Percentiles rank a stretch among this genome's conserved stretches.
These are phyloP conservation scores for Neostethus bicornis DNA, from an alignment of 2,797 vertebrate genomes.

Conservation along the genomic window DNA sequence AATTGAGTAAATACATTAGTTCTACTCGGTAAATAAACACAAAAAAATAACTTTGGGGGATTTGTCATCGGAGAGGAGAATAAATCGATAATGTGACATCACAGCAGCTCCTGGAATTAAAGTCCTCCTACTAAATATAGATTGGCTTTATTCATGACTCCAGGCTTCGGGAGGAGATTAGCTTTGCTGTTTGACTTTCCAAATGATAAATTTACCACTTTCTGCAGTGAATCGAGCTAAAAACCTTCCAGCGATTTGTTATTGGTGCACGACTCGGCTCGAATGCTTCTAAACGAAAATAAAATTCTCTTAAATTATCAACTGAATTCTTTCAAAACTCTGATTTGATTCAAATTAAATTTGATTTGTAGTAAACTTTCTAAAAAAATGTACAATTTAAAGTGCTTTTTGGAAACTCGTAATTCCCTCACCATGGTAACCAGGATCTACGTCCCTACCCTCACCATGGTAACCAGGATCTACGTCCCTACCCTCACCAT, in stretches of 20 bases:
- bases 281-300: slow-evolving; percentile 8
- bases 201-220: slow-evolving; percentile 36
- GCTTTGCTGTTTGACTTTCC: slow-evolving; percentile 49
- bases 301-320: neutral
- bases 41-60: slow-evolving; percentile 45
- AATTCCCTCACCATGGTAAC: no score
- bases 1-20: slow-evolving; percentile 8
- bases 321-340: no score
- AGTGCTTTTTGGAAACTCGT: no score
- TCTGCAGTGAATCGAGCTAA: slow-evolving; percentile 29
- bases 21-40: slow-evolving; percentile 33
- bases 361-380: no score
- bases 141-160: slow-evolving; percentile 47
- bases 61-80: slow-evolving; percentile 40
- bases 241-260: slow-evolving; percentile 18
- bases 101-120: slow-evolving; percentile 45
- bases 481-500: no score
- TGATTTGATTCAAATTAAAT: no score
- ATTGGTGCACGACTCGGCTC: slow-evolving; percentile 10
- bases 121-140: slow-evolving; percentile 61
- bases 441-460: no score
- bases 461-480: no score
- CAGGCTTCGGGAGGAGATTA: slow-evolving; percentile 46
- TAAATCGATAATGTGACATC: slow-evolving; percentile 57
- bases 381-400: no score